A percentile compares a stretch with the other conserved stretches of the same genome.
Conservation (phyloP, 2,888 invertebrate species). For the Osmoderma eremita region DNA sequence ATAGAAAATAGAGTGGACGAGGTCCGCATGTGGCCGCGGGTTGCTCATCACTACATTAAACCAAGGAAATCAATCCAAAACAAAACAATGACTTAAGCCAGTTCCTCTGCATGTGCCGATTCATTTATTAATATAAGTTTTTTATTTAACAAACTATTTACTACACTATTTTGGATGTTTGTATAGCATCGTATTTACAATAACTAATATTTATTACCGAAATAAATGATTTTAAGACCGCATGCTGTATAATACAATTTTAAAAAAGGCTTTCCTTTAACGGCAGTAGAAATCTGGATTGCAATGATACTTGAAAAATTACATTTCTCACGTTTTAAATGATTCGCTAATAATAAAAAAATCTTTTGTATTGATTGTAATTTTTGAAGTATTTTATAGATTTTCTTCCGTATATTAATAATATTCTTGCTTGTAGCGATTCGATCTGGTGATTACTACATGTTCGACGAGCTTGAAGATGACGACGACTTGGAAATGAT, state of each 20-base stretch:
- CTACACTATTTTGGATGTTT: too few relatives aligned
- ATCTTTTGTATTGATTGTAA: background rate
- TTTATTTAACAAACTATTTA: background rate
- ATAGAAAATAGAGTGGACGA: too few relatives aligned
- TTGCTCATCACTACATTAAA: too few relatives aligned
- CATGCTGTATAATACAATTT: too few relatives aligned
- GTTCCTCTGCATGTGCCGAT: too few relatives aligned
- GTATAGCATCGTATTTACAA: background rate
- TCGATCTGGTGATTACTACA: slow-evolving; percentile 98
- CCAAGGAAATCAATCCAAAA: too few relatives aligned
- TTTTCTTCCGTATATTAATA: background rate
- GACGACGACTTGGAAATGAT: slow-evolving; percentile 76
- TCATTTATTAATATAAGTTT: background rate
- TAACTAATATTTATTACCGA: background rate
- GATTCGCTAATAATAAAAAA: background rate
- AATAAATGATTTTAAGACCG: too few relatives aligned
- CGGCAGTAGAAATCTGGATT: background rate
- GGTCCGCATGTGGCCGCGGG: too few relatives aligned
- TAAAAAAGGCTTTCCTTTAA: background rate
- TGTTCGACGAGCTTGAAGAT: slow-evolving; percentile 95
- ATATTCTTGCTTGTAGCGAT: slow-evolving; percentile 75
- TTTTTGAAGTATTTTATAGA: slow-evolving; percentile 11
- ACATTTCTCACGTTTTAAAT: background rate
- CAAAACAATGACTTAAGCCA: too few relatives aligned
- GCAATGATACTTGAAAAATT: background rate